Evolutionary conservation across 2,888 invertebrate species (phyloP), one percentile per base, ranked within the genome.

Genomic region (Clusia tigrina): DNA sequence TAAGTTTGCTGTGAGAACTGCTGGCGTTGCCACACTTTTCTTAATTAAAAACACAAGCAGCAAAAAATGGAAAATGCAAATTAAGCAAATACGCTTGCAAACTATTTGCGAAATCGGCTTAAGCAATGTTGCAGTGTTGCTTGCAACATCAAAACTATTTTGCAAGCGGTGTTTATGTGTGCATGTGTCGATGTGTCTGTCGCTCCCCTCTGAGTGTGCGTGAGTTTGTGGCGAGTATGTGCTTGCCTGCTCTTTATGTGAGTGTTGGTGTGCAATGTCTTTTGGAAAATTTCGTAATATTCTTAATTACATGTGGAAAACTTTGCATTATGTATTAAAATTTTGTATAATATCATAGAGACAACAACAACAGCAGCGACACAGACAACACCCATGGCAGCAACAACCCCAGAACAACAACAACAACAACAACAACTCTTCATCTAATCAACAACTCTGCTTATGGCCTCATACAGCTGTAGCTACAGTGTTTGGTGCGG

Each of bases 221-320:
- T 55, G 48, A 6, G 15, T 48, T 9, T 48, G 48, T 42, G n/a
- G 15, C 22, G 18, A 6, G 48, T 48, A 22, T 48, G 48, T 48
- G 48, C 22, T 2, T 48, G 18, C 48, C n/a, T n/a, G n/a, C n/a
- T n/a, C n/a, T n/a, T n/a, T n/a, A n/a, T n/a, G n/a, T n/a, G n/a
- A n/a, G n/a, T n/a, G n/a, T n/a, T n/a, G n/a, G 20, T 48, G 18
- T 48, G 48, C 15, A 48, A 32, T 12, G n/a, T 32, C 22, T 54
- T 20, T 57, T 42, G 25, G 25, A 37, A 42, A 25, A 57, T 62
- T 62, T 38, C 46, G 53, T 24, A 62, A 62, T 62, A 57, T 62
- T 57, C 52, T 46, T 62, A 62, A 62, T 62, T 62, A 62, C 56
- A 62, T 38, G 53, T 42, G 38, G 52, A 55, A 62, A 37, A 20